A percentile compares a stretch with the other conserved stretches of the same genome.
Conservation (phyloP, 2,113 vertebrate species). For the Numida meleagris region DNA sequence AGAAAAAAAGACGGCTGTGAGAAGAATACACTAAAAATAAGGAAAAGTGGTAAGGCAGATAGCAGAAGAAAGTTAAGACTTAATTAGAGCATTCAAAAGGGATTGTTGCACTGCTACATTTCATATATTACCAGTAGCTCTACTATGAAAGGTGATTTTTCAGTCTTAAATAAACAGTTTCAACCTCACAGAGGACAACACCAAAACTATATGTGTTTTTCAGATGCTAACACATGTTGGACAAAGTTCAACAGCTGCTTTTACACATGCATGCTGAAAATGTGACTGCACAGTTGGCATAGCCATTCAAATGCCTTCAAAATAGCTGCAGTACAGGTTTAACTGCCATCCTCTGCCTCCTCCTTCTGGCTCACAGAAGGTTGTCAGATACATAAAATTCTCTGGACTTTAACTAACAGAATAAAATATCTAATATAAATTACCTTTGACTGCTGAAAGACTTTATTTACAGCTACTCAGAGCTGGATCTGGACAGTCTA, state of each 20-base stretch:
- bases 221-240: constrained; percentile 10
- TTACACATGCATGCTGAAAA: background rate
- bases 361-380: constrained; percentile 46
- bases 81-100: background rate
- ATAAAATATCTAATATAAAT: constrained; percentile 61
- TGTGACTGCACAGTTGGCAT: background rate
- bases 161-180: background rate
- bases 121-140: background rate
- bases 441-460: constrained; percentile 59
- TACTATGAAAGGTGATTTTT: background rate
- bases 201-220: background rate
- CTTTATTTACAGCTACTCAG: constrained; percentile 62
- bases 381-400: constrained; percentile 7
- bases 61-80: background rate
- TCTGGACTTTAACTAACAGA: constrained; percentile 26
- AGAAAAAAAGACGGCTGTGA: background rate
- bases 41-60: background rate
- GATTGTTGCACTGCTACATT: background rate
- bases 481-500: constrained; percentile 58
- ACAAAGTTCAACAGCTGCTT: constrained; percentile 46
- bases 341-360: background rate
- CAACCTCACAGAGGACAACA: background rate
- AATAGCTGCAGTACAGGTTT: background rate
- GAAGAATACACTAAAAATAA: background rate
- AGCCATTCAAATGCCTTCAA: background rate